phyloP scores from a whole-genome alignment of 2,113 vertebrate genomes.

The Malaclemys terrapin region DNA sequence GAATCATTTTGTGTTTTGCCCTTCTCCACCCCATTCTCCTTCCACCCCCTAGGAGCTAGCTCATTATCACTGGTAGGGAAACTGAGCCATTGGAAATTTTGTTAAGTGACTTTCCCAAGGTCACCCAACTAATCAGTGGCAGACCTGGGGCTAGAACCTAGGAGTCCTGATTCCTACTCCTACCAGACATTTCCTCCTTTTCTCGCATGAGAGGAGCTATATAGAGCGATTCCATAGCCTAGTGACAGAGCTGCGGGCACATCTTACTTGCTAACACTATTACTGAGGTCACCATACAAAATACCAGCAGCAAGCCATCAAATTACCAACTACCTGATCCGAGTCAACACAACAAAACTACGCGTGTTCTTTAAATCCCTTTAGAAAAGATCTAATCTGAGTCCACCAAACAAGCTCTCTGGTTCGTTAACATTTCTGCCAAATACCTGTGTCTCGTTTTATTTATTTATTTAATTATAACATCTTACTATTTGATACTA shows the following conservation, averaged over 20 bases:
- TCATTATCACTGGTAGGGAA: neutral
- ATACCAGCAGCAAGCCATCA: neutral
- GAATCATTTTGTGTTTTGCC: fast-evolving
- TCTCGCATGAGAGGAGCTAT: neutral
- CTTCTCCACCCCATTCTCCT: neutral
- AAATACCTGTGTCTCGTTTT: neutral
- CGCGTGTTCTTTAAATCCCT: neutral
- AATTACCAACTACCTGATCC: neutral
- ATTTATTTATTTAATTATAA: neutral
- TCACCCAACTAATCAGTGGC: neutral
- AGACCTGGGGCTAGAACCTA: neutral
- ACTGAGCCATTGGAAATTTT: neutral
- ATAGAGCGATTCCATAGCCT: fast-evolving
- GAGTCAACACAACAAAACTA: neutral
- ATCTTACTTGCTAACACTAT: neutral
- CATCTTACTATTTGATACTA: neutral
- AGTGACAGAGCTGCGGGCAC: neutral
- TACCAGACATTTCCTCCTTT: neutral
- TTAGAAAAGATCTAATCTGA: neutral
- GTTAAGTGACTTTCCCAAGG: neutral
- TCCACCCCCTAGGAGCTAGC: neutral
- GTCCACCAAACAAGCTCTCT: neutral
- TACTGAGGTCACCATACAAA: conserved; percentile 35
- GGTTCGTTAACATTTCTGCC: neutral
- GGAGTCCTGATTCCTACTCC: neutral